phyloP scores from a whole-genome alignment of 1,140 invertebrate species.

The Coptotermes formosanus region DNA sequence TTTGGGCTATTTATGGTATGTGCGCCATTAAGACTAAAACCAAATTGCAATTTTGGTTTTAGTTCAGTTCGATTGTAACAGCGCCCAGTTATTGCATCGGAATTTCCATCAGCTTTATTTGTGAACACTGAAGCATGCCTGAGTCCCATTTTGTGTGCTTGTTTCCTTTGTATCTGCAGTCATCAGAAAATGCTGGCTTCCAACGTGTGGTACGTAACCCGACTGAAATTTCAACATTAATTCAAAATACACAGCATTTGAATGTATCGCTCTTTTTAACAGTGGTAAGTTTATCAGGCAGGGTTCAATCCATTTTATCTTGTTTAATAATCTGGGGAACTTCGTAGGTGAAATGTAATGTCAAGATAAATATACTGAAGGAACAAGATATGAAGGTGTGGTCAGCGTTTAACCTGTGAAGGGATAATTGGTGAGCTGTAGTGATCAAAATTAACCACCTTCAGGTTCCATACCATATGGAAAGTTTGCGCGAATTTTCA shows the following conservation, averaged over 20 bases:
- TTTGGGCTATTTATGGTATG: neutral
- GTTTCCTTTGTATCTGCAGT: neutral
- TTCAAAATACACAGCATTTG: neutral
- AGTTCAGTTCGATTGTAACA: neutral
- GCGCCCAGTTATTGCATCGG: neutral
- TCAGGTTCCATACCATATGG: no score
- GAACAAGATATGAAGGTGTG: no score
- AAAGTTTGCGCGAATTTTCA: no score
- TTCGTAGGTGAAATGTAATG: no score
- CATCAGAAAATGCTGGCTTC: neutral
- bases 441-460: no score
- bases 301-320: neutral
- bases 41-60: constrained; percentile 12
- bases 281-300: neutral
- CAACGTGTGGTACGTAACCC: neutral
- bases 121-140: neutral
- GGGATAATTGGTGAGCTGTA: no score
- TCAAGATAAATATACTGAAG: no score
- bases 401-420: no score
- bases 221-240: neutral
- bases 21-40: constrained; percentile 2
- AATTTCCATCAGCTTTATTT: neutral
- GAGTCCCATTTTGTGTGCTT: neutral
- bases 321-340: no score
- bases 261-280: neutral